A percentile compares a stretch with the other conserved stretches of the same genome.
Conservation (phyloP, 2,888 invertebrate genomes). For the Mesoligia furuncula region DNA sequence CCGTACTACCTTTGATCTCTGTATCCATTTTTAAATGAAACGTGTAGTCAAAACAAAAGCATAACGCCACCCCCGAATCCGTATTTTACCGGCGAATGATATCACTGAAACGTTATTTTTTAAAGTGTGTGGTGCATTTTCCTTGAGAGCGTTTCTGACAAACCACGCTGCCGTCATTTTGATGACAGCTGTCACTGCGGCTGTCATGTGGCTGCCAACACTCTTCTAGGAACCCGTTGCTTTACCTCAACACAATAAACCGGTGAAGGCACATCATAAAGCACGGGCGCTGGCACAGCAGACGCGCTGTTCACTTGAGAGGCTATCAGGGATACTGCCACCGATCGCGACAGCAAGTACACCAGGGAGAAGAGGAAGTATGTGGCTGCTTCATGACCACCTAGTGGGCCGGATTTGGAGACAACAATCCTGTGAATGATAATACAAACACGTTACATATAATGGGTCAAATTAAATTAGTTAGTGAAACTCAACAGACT, state of each 20-base stretch:
- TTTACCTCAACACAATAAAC: conserved; percentile 91
- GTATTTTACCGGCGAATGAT: background rate
- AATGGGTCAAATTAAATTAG: background rate
- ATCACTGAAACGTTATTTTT: background rate
- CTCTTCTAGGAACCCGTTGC: background rate
- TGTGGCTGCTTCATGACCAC: conserved; percentile 88
- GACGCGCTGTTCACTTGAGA: conserved; percentile 91
- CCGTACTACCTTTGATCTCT: too few relatives aligned
- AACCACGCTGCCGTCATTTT: background rate
- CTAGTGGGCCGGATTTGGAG: conserved; percentile 81
- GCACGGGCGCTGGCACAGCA: conserved; percentile 88
- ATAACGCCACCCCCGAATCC: background rate
- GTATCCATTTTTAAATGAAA: background rate
- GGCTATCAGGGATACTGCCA: conserved; percentile 91
- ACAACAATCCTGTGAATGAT: conserved; percentile 30
- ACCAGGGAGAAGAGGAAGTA: conserved; percentile 93
- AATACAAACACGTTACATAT: background rate
- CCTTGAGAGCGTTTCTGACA: background rate
- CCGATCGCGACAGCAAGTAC: conserved; percentile 91
- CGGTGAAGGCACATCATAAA: conserved; percentile 91
- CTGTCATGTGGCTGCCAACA: background rate
- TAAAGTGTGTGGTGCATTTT: background rate
- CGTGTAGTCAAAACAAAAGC: background rate
- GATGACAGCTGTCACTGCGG: background rate
- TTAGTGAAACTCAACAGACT: background rate